phyloP scores from a whole-genome alignment of 2,888 invertebrate genomes.

The Nematopogon swammerdamellus region DNA sequence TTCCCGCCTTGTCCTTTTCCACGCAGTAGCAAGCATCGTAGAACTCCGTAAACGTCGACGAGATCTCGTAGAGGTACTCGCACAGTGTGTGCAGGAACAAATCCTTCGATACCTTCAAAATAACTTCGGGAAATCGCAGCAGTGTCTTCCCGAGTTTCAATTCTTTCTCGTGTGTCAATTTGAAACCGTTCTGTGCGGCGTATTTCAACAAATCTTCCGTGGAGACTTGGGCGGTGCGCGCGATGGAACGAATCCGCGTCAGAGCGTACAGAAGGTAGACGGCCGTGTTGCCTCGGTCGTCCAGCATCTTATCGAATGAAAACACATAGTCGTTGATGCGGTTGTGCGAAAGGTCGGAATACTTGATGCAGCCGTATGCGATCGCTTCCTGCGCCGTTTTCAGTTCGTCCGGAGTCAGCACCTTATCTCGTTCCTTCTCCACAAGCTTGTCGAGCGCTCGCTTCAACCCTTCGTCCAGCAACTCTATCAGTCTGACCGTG shows the following conservation, averaged over 20 bases:
- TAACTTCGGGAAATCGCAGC: conserved; percentile 82
- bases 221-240: conserved; percentile 70
- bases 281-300: conserved; percentile 98
- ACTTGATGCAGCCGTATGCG: conserved; percentile 98
- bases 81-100: conserved; percentile 84
- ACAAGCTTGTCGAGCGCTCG: conserved; percentile 77
- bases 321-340: conserved; percentile 93
- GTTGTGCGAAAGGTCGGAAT: conserved; percentile 94
- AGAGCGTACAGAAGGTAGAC: conserved; percentile 94
- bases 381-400: conserved; percentile 83
- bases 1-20: conserved; percentile 82
- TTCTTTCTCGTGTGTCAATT: conserved; percentile 86
- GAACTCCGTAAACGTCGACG: conserved; percentile 93
- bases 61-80: conserved; percentile 93
- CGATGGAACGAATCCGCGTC: conserved; percentile 90
- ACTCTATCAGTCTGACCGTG: conserved; percentile 80
- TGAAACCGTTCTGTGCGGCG: conserved; percentile 56
- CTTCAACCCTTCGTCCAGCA: conserved; percentile 89
- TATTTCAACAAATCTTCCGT: conserved; percentile 60
- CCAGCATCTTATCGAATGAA: conserved; percentile 98
- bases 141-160: conserved; percentile 90
- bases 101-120: conserved; percentile 78
- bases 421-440: conserved; percentile 85
- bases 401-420: conserved; percentile 77
- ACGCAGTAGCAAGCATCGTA: conserved; percentile 98